These are phyloP conservation scores for Sinopyrophorus schimmeli DNA, from an alignment of 2,888 invertebrate genomes.

Conservation along the genomic window DNA sequence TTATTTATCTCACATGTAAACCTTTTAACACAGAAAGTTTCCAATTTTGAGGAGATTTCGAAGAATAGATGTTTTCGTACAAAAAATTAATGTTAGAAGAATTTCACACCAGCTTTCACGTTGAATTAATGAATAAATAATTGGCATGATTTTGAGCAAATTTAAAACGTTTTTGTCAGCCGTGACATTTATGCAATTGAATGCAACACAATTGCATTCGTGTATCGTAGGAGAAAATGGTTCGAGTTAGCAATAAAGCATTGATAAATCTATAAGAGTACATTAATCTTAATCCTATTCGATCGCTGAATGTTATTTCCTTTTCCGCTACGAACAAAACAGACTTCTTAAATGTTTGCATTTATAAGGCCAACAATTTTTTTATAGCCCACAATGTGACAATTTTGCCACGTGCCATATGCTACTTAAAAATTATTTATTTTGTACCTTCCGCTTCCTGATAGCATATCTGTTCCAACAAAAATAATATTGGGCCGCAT, in stretches of 20 bases:
- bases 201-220: constrained; percentile 9
- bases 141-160: too few species aligned
- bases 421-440: constrained; percentile 26
- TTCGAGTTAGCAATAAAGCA: constrained; percentile 19
- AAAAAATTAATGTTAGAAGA: too few species aligned
- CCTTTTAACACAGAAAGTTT: too few species aligned
- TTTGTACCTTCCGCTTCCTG: constrained; percentile 31
- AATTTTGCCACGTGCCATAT: constrained; percentile 33
- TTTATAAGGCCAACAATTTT: constrained; percentile 24
- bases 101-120: too few species aligned
- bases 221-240: constrained; percentile 11
- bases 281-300: constrained; percentile 21
- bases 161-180: too few species aligned
- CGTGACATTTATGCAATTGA: constrained; percentile 19
- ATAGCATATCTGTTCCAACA: constrained; percentile 14
- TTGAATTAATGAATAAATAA: too few species aligned
- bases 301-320: constrained; percentile 14
- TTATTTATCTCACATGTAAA: too few species aligned
- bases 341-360: constrained; percentile 22
- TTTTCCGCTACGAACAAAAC: constrained; percentile 21
- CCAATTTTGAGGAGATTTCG: too few species aligned
- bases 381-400: constrained; percentile 9
- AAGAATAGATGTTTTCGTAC: too few species aligned
- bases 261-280: constrained; percentile 10
- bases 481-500: constrained; percentile 12